Evolutionary conservation across 2,888 invertebrate genomes (phyloP).

Genomic region (Apamea anceps): DNA sequence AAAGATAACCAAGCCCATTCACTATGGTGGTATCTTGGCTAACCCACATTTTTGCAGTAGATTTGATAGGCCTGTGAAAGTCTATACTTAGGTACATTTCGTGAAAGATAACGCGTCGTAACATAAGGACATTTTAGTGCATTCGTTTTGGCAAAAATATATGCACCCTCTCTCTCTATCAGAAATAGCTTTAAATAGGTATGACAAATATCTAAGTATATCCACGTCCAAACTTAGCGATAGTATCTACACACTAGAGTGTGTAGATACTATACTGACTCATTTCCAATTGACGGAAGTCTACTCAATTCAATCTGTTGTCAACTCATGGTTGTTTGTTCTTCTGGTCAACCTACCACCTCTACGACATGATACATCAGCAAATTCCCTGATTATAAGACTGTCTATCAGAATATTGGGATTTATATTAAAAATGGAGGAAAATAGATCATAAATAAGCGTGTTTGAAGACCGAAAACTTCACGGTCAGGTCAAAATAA

Average conservation of each 20-base stretch:
- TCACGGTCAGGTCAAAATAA: background rate
- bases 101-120: background rate
- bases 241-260: background rate
- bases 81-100: background rate
- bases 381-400: background rate
- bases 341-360: background rate
- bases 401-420: background rate
- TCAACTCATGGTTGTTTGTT: background rate
- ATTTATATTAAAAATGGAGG: background rate
- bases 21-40: conserved; percentile 31
- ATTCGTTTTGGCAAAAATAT: background rate
- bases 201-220: background rate
- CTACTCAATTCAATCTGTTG: background rate
- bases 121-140: background rate
- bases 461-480: background rate
- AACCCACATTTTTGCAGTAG: conserved; percentile 32
- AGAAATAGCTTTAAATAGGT: too few species aligned
- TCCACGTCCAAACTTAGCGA: background rate
- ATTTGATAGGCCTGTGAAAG: conserved; percentile 1
- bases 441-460: conserved; percentile 2
- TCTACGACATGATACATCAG: background rate
- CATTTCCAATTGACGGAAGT: background rate
- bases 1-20: conserved; percentile 40
- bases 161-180: background rate
- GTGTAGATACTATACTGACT: background rate